Percentiles rank a stretch among this genome's conserved stretches.
phyloP scores from a whole-genome alignment of 2,888 invertebrate genomes.

The Diaprepes abbreviatus region DNA sequence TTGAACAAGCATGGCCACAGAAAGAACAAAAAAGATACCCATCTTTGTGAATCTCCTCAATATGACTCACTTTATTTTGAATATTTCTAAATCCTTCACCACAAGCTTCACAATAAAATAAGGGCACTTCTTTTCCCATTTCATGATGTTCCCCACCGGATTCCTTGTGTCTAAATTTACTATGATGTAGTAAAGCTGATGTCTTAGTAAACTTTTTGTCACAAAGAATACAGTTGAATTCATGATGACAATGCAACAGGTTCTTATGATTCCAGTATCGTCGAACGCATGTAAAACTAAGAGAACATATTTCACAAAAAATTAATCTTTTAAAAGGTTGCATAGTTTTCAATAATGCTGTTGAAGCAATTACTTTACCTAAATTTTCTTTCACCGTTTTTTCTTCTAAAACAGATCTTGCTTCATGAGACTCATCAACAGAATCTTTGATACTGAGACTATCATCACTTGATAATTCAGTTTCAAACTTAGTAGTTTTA shows the following conservation, averaged over 20 bases:
- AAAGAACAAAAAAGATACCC: slow-evolving; percentile 28
- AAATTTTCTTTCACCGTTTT: background rate
- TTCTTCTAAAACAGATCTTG: background rate
- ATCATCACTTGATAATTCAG: background rate
- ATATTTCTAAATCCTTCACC: slow-evolving; percentile 32
- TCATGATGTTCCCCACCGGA: background rate
- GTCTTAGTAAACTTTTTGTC: slow-evolving; percentile 60
- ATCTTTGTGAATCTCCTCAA: slow-evolving; percentile 9
- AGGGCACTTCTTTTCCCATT: background rate
- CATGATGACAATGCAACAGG: slow-evolving; percentile 12
- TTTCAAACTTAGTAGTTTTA: background rate
- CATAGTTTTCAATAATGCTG: background rate
- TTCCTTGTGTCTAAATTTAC: slow-evolving; percentile 19
- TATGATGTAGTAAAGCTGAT: slow-evolving; percentile 30
- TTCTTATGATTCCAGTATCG: slow-evolving; percentile 34
- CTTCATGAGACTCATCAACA: background rate
- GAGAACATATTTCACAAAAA: slow-evolving; percentile 33
- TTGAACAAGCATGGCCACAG: slow-evolving; percentile 12
- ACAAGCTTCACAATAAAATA: slow-evolving; percentile 35
- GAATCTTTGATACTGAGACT: background rate
- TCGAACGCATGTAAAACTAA: slow-evolving; percentile 14
- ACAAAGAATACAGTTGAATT: slow-evolving; percentile 37
- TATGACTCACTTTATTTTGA: slow-evolving; percentile 11
- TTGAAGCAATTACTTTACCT: background rate
- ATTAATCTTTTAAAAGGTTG: background rate